Conservation (phyloP, 2,113 vertebrate genomes). For the Picathartes gymnocephalus region DNA sequence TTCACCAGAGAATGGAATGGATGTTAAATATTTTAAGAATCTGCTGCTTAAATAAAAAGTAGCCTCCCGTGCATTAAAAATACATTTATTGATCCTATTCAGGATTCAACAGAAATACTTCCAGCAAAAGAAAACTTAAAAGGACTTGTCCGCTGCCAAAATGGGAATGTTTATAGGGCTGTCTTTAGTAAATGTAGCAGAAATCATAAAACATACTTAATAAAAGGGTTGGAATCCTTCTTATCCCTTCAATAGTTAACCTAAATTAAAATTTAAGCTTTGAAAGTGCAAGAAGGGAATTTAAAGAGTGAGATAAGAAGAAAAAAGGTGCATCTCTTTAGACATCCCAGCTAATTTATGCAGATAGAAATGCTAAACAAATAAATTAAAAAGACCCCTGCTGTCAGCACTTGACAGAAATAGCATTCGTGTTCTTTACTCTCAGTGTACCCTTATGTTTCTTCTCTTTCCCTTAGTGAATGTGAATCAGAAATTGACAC, state of each 20-base stretch:
- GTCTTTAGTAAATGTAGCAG: neutral
- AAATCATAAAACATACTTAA: neutral
- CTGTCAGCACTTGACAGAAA: neutral
- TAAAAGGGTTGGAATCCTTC: neutral
- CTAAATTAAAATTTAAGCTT: neutral
- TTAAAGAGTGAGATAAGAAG: neutral
- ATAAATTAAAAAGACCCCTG: neutral
- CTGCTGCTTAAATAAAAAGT: constrained; percentile 25
- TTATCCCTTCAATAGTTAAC: neutral
- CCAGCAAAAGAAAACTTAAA: neutral
- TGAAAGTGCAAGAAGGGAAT: neutral
- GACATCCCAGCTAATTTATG: neutral
- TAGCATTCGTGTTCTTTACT: neutral
- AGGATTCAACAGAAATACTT: constrained; percentile 3
- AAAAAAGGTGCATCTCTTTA: neutral
- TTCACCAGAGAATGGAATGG: neutral
- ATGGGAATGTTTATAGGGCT: neutral
- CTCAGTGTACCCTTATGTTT: neutral
- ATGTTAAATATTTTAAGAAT: constrained; percentile 57
- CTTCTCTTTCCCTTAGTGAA: neutral
- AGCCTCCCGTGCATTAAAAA: constrained; percentile 5
- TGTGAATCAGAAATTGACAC: neutral
- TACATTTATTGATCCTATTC: constrained; percentile 17
- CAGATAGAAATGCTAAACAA: neutral
- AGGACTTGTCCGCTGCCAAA: neutral